These are phyloP conservation scores for Lamellibrachia columna DNA, from an alignment of 2,888 invertebrate genomes.

Conservation along the genomic window DNA sequence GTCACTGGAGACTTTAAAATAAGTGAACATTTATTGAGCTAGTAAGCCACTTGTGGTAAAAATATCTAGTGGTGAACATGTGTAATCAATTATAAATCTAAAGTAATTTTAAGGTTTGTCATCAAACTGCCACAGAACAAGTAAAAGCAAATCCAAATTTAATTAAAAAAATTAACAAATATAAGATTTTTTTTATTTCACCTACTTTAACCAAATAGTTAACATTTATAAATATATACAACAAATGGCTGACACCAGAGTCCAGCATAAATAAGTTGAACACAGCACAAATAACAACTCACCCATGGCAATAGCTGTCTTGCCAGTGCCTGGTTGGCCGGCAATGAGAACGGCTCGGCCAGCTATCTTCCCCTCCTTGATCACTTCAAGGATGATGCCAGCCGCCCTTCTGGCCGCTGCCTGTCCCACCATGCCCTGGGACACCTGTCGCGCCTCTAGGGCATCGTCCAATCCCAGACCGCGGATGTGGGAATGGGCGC, in stretches of 20 bases:
- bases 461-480: conserved; percentile 95
- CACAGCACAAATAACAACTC: conserved; percentile 33
- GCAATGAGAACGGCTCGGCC: conserved; percentile 94
- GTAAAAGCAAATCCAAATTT: too few species aligned
- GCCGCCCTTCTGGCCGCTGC: conserved; percentile 91
- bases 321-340: conserved; percentile 94
- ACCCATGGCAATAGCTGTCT: conserved; percentile 98
- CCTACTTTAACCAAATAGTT: background rate
- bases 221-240: background rate
- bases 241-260: background rate
- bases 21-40: too few species aligned
- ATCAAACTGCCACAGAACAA: too few species aligned
- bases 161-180: too few species aligned
- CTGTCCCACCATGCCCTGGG: conserved; percentile 96
- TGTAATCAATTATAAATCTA: too few species aligned
- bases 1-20: too few species aligned
- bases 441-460: conserved; percentile 87
- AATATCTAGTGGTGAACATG: too few species aligned
- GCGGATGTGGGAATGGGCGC: conserved; percentile 98
- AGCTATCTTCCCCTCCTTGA: conserved; percentile 96
- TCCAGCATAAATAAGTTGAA: background rate
- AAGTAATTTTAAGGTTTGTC: too few species aligned
- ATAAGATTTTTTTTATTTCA: too few species aligned
- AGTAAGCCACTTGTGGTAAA: too few species aligned
- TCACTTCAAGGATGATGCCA: conserved; percentile 96